A percentile compares a stretch with the other conserved stretches of the same genome.
phyloP scores from a whole-genome alignment of 2,797 vertebrate genomes.

The Apodemus agrarius region DNA sequence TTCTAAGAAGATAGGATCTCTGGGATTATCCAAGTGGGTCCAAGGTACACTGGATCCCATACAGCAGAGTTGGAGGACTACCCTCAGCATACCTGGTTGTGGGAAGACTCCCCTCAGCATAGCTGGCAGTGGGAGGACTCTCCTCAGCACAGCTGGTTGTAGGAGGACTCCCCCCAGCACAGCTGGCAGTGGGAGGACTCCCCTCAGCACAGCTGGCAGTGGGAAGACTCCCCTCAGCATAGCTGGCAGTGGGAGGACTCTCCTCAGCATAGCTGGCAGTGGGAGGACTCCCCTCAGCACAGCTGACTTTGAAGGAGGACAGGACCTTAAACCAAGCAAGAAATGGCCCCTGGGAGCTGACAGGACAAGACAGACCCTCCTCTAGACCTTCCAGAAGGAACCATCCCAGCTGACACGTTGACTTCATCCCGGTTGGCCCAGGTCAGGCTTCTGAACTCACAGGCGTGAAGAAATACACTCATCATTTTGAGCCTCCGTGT shows the following conservation, averaged over 20 bases:
- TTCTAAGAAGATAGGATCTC: rapidly evolving
- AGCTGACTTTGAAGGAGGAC: background rate
- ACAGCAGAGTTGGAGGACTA: no score
- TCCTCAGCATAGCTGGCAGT: background rate
- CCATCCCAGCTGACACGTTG: no score
- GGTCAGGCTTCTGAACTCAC: background rate
- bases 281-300: background rate
- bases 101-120: background rate
- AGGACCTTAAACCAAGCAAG: no score
- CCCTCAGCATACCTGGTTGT: no score
- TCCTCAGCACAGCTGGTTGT: background rate
- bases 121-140: background rate
- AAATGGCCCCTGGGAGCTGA: rapidly evolving
- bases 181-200: background rate
- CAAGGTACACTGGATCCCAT: no score
- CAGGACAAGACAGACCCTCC: rapidly evolving
- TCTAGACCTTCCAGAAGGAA: background rate
- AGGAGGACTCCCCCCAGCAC: background rate
- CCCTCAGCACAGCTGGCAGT: background rate
- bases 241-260: no score
- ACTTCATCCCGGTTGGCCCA: rapidly evolving
- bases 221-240: background rate
- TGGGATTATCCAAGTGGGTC: no score
- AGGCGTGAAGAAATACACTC: rapidly evolving
- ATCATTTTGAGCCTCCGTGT: background rate